Conservation (phyloP, 2,888 invertebrate genomes). For the Caenorhabditis virilis region DNA sequence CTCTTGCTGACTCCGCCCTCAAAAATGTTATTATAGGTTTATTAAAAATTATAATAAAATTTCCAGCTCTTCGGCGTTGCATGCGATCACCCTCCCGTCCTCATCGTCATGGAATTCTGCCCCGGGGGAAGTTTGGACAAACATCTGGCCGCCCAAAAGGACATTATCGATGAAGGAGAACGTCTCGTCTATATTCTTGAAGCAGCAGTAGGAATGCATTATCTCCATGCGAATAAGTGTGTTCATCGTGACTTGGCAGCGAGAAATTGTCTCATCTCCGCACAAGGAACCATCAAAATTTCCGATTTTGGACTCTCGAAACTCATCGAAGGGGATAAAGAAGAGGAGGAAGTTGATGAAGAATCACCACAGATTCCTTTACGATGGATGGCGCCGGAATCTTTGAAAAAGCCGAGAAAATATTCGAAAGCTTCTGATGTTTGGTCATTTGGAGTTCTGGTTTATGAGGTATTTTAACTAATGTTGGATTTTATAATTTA, state of each 20-base stretch:
- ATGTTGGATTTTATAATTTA: no score
- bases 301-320: conserved; percentile 49
- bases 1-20: no score
- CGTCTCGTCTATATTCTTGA: conserved; percentile 35
- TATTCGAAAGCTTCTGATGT: conserved; percentile 48
- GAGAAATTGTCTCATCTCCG: conserved; percentile 77
- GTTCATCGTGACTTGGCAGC: conserved; percentile 86
- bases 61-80: conserved; percentile 93
- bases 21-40: no score
- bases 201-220: conserved; percentile 81
- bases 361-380: conserved; percentile 20
- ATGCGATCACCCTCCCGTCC: conserved; percentile 92
- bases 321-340: conserved; percentile 9
- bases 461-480: conserved; percentile 55
- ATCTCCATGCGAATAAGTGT: conserved; percentile 81
- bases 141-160: conserved; percentile 33
- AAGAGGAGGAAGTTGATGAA: conserved; percentile 8
- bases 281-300: conserved; percentile 36
- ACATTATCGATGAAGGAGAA: conserved; percentile 18
- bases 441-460: conserved; percentile 52
- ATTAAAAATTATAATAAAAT: no score
- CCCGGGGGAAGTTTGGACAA: conserved; percentile 46
- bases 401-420: conserved; percentile 20
- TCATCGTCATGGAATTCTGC: conserved; percentile 98
- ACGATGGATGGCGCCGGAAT: conserved; percentile 62